Conservation (phyloP, 2,888 invertebrate genomes). For the Tenodera sinensis region DNA sequence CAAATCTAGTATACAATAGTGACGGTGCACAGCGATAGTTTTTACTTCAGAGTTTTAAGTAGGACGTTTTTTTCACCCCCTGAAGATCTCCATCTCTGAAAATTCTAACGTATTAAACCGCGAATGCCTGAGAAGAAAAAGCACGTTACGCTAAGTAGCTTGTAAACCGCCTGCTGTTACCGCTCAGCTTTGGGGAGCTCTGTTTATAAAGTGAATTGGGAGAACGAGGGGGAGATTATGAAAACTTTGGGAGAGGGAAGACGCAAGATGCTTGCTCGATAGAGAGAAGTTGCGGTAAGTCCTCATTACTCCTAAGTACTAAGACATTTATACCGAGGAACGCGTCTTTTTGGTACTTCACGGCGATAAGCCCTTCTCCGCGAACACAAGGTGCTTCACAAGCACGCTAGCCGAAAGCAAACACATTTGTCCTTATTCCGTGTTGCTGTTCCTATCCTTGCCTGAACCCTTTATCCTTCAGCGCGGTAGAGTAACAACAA, state of each 20-base stretch:
- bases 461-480: no score
- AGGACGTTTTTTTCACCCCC: no score
- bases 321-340: neutral
- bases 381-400: neutral
- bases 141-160: neutral
- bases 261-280: no score
- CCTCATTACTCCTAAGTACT: neutral
- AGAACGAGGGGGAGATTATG: neutral
- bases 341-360: neutral
- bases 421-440: neutral
- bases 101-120: neutral
- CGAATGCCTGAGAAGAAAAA: neutral
- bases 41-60: no score
- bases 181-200: neutral
- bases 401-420: neutral
- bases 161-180: neutral
- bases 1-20: no score
- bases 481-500: no score
- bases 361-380: neutral
- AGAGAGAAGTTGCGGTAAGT: neutral
- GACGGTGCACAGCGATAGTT: no score
- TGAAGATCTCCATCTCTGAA: neutral
- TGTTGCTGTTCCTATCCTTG: no score
- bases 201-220: neutral
- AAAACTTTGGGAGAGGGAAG: neutral